Percentiles rank a stretch among this genome's conserved stretches.
These are phyloP conservation scores for Aix galericulata DNA, from an alignment of 2,113 vertebrate genomes.

Conservation along the genomic window DNA sequence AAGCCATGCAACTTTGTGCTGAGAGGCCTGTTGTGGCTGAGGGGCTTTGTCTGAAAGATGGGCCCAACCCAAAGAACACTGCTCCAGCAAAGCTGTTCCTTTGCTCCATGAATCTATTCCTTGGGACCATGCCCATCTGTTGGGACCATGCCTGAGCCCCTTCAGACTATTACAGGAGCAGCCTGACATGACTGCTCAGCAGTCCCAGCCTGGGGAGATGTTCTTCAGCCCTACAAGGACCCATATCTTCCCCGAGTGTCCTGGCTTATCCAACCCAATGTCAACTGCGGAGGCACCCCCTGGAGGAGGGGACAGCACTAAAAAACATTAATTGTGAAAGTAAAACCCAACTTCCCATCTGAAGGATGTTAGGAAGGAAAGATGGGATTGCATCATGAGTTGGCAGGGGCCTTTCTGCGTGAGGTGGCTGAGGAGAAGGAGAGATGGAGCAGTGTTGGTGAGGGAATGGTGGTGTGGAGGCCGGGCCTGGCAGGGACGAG, in stretches of 20 bases:
- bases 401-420: fast-evolving
- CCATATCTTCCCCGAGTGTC: not conserved
- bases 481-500: not conserved
- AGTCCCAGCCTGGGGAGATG: not conserved
- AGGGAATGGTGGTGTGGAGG: not conserved
- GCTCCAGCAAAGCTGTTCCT: not conserved
- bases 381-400: not conserved
- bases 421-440: not conserved
- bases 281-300: not conserved
- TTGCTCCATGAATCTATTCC: not conserved
- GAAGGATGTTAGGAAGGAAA: too few relatives aligned
- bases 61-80: not conserved
- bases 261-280: not conserved
- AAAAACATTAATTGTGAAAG: not conserved
- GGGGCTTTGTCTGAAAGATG: not conserved
- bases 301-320: not conserved
- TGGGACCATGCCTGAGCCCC: not conserved
- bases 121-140: not conserved
- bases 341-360: not conserved
- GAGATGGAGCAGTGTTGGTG: not conserved
- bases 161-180: not conserved
- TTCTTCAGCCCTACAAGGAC: not conserved
- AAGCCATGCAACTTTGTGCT: not conserved
- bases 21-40: not conserved
- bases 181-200: not conserved